These are phyloP conservation scores for Torymus auratus DNA, from an alignment of 2,888 invertebrate genomes.

Conservation along the genomic window DNA sequence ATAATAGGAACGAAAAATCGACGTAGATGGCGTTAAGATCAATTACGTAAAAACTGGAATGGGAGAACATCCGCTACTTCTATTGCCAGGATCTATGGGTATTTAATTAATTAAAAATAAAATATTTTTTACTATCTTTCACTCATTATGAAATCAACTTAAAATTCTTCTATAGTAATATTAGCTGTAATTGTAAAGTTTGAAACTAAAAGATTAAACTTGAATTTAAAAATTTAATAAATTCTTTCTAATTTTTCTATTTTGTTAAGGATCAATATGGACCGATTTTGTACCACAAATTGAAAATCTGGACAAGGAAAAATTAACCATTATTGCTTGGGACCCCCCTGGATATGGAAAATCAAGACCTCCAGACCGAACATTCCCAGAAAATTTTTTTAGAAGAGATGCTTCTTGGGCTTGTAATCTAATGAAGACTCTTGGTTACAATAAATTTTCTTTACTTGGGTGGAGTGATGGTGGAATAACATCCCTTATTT, in stretches of 20 bases:
- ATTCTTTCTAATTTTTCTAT: neutral
- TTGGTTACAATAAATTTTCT: slow-evolving; percentile 84
- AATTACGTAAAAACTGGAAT: slow-evolving; percentile 81
- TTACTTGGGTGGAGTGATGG: slow-evolving; percentile 95
- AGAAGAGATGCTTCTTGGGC: slow-evolving; percentile 86
- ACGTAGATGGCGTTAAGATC: slow-evolving; percentile 80
- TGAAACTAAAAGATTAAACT: neutral
- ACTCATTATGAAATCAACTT: neutral
- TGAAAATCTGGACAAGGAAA: slow-evolving; percentile 81
- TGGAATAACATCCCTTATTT: slow-evolving; percentile 86
- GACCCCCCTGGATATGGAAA: slow-evolving; percentile 94
- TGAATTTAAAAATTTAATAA: neutral
- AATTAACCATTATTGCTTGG: slow-evolving; percentile 85
- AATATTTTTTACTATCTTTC: neutral
- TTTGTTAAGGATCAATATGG: slow-evolving; percentile 82
- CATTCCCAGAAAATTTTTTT: slow-evolving; percentile 85
- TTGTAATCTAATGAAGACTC: slow-evolving; percentile 83
- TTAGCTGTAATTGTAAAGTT: no score
- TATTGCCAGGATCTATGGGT: slow-evolving; percentile 89
- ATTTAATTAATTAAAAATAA: slow-evolving; percentile 57
- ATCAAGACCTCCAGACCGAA: slow-evolving; percentile 86
- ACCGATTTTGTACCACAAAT: slow-evolving; percentile 90
- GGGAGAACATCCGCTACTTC: slow-evolving; percentile 80
- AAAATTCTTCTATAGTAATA: no score
- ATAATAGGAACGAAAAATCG: slow-evolving; percentile 83